Evolutionary conservation across 1,140 invertebrate genomes (phyloP).

Genomic region (Sarcophaga bullata): DNA sequence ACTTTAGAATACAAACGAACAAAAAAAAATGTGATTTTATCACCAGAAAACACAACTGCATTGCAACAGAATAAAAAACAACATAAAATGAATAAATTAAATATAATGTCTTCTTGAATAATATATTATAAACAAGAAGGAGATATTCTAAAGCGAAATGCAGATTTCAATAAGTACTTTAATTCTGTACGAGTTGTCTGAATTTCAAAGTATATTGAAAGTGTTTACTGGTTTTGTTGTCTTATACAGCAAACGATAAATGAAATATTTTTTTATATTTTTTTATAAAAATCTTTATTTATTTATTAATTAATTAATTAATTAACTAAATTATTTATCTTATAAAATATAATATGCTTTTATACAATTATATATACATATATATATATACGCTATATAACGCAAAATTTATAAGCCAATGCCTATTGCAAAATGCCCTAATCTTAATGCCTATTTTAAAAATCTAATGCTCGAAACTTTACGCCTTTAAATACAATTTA

Average conservation of each 20-base stretch:
- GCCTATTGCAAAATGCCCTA: slow-evolving; percentile 33
- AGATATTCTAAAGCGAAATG: slow-evolving; percentile 54
- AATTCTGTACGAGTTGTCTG: slow-evolving; percentile 64
- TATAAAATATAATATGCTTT: neutral
- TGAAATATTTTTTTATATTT: slow-evolving; percentile 2
- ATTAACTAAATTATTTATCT: neutral
- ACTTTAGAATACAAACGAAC: slow-evolving; percentile 18
- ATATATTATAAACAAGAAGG: neutral
- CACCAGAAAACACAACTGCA: slow-evolving; percentile 62
- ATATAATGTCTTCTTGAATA: neutral
- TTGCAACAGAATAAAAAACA: slow-evolving; percentile 51
- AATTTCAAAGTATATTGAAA: slow-evolving; percentile 53
- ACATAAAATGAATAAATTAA: neutral
- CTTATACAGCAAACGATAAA: slow-evolving; percentile 11
- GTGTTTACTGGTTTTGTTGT: slow-evolving; percentile 50
- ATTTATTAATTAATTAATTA: slow-evolving; percentile 48
- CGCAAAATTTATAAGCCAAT: slow-evolving; percentile 62
- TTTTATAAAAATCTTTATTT: too few species aligned
- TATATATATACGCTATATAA: slow-evolving; percentile 55
- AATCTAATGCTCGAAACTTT: neutral
- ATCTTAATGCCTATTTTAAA: neutral
- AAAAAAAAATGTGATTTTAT: slow-evolving; percentile 53
- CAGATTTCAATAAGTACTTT: slow-evolving; percentile 55
- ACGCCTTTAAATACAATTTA: neutral
- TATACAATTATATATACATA: slow-evolving; percentile 45